Evolutionary conservation across 2,797 vertebrate genomes (phyloP), one percentile per base, ranked within the genome.

Genomic region (Chelidonichthys spinosus): DNA sequence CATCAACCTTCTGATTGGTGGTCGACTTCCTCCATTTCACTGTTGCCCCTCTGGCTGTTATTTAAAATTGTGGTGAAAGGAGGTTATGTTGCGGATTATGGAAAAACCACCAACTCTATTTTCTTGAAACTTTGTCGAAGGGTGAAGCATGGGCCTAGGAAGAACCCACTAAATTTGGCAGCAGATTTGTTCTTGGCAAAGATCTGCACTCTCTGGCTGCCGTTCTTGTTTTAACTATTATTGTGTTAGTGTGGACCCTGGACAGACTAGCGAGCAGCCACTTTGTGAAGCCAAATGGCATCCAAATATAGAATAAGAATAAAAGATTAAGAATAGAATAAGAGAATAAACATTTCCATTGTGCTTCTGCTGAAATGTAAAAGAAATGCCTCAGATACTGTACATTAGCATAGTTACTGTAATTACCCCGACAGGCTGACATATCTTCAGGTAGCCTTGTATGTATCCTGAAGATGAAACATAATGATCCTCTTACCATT

Each of bases 381-480:
- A n/a, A 25, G 25, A 18, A 11, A 36, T 36, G 47, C 17, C 6
- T 63, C 17, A 49, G 10, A 50, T 42, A 15, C 11, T 14, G 2
- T 32, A 5, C 39, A 44, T 60, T 10, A 53, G 39, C 7, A 44
- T 54, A 55, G 14, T 47, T 36, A 42, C 33, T 67, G 33, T 33
- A 36, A 42, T 54, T 35, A 25, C 1, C 4, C 43, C 11, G 25
- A 25, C 4, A 11, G 32, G 18, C 14, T 55, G 33, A 37, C 2
- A 25, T 63, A 37, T 36, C 11, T 33, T 47, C 9, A 25, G 11
- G 43, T 56, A 47, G n/a, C 5, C 11, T 11, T 32, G 40, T 18
- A 63, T 46, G 47, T 9, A n/a, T 56, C 15, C 42, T 47, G n/a
- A 75, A 15, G 7, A 52, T 37, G 11, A 58, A 54, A 66, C 15